These are phyloP conservation scores for Unio delphinus DNA, from an alignment of 2,888 invertebrate species.

Conservation along the genomic window DNA sequence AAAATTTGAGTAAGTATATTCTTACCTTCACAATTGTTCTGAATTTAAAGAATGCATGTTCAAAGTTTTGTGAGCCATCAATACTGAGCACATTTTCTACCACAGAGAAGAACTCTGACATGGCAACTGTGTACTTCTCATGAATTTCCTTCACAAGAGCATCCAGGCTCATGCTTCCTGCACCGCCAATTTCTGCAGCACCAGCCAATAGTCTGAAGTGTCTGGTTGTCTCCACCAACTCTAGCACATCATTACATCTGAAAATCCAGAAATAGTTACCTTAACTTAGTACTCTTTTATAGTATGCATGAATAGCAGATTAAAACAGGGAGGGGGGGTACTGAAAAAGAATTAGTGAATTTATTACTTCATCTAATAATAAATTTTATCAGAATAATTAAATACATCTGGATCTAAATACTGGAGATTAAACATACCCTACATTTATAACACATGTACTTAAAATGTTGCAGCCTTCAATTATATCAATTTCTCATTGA, in stretches of 20 bases:
- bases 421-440: no score
- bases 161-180: constrained; percentile 69
- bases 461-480: no score
- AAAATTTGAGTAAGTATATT: not conserved
- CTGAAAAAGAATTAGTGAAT: no score
- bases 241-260: constrained; percentile 71
- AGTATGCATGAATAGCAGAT: not conserved
- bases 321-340: not conserved
- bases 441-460: no score
- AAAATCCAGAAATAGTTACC: constrained; percentile 2
- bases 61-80: constrained; percentile 69
- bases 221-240: constrained; percentile 69
- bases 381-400: no score
- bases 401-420: no score
- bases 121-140: constrained; percentile 62
- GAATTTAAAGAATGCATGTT: constrained; percentile 69
- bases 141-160: constrained; percentile 70
- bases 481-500: no score
- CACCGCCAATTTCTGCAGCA: constrained; percentile 70
- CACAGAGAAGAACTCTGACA: constrained; percentile 65
- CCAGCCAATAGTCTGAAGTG: constrained; percentile 70
- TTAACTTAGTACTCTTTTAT: not conserved
- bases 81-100: constrained; percentile 68
- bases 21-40: constrained; percentile 69
- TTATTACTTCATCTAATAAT: no score